Percentiles rank a stretch among this genome's conserved stretches.
These are phyloP conservation scores for Siniperca obscura DNA, from an alignment of 2,797 vertebrate genomes.

Conservation along the genomic window DNA sequence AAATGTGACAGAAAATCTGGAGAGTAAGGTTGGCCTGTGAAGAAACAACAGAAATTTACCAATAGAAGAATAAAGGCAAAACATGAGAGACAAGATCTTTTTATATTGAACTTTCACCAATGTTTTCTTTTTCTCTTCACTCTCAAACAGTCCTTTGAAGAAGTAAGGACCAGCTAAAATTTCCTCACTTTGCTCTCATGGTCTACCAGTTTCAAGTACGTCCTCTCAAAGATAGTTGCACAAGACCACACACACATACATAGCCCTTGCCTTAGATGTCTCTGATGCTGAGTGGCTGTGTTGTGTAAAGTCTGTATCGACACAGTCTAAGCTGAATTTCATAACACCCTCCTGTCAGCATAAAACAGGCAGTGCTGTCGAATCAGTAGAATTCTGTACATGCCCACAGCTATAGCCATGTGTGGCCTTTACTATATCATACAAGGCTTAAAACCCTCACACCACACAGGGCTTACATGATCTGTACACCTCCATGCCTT, in stretches of 20 bases:
- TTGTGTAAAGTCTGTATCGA: conserved; percentile 35
- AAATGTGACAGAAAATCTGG: not conserved
- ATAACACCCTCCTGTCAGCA: conserved; percentile 49
- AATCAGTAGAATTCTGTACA: conserved; percentile 52
- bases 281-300: conserved; percentile 37
- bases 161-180: not conserved
- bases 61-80: conserved; percentile 1
- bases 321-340: conserved; percentile 53
- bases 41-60: not conserved
- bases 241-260: conserved; percentile 13
- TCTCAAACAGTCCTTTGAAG: conserved; percentile 11
- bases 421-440: conserved; percentile 15
- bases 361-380: conserved; percentile 53
- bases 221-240: not conserved
- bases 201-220: not conserved
- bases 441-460: conserved; percentile 21
- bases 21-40: not conserved
- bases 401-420: conserved; percentile 34
- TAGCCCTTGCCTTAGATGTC: conserved; percentile 1
- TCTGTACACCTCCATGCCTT: conserved; percentile 15
- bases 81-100: conserved; percentile 8
- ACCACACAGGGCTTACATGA: conserved; percentile 12
- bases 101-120: not conserved
- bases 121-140: not conserved
- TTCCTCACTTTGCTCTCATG: conserved; percentile 10